Evolutionary conservation across 2,888 invertebrate species (phyloP).

Genomic region (Cantharis lateralis): DNA sequence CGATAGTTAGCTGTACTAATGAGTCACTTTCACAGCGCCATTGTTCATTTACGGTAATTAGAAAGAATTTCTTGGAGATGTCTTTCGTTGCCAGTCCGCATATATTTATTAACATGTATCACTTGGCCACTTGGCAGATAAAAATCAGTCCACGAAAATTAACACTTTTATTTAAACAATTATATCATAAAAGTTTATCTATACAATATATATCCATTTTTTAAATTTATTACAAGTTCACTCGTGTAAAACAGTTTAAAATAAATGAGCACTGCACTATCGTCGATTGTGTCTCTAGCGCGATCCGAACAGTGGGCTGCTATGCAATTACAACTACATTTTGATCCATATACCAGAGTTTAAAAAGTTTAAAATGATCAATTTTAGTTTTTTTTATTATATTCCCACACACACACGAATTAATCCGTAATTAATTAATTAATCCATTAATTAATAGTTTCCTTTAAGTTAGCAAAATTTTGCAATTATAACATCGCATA

Average conservation of each 20-base stretch:
- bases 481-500: conserved; percentile 27
- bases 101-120: conserved; percentile 21
- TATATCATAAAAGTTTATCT: conserved; percentile 41
- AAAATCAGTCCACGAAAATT: conserved; percentile 48
- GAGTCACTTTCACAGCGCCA: conserved; percentile 39
- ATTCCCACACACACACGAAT: conserved; percentile 51
- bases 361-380: conserved; percentile 39
- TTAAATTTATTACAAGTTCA: conserved; percentile 51
- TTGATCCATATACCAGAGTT: conserved; percentile 53
- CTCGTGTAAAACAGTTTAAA: conserved; percentile 44
- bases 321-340: conserved; percentile 49
- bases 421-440: conserved; percentile 35
- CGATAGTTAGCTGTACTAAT: conserved; percentile 25
- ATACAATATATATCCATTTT: conserved; percentile 43
- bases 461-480: conserved; percentile 28
- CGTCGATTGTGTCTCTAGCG: conserved; percentile 45
- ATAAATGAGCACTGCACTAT: conserved; percentile 54
- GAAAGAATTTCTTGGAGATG: conserved; percentile 35
- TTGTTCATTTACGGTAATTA: conserved; percentile 30
- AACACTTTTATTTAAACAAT: conserved; percentile 47
- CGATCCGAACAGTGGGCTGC: conserved; percentile 56
- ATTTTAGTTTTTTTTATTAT: conserved; percentile 32
- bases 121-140: conserved; percentile 37
- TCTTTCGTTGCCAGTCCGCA: conserved; percentile 41
- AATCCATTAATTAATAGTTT: conserved; percentile 12